phyloP scores from a whole-genome alignment of 2,797 vertebrate species.

The Pipistrellus pygmaeus region DNA sequence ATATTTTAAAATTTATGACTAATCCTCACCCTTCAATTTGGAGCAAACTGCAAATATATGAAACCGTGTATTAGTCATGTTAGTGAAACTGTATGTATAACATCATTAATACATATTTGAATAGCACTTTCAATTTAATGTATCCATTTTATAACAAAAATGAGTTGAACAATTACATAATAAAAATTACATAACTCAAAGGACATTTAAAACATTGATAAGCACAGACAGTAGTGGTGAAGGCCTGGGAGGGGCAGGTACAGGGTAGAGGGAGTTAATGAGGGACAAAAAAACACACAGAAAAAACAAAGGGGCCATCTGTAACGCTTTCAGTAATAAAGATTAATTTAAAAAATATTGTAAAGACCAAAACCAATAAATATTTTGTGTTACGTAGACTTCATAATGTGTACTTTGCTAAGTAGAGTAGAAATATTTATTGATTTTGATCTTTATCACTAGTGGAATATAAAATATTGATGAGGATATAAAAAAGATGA shows the following conservation, averaged over 20 bases:
- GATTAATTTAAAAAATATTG: background rate
- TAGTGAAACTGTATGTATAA: background rate
- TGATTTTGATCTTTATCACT: conserved; percentile 21
- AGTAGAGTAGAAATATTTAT: background rate
- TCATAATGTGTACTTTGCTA: background rate
- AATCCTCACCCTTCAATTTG: background rate
- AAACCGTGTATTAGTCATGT: background rate
- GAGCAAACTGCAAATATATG: background rate
- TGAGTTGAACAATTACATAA: background rate
- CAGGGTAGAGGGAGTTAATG: too few relatives aligned
- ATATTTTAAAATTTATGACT: background rate
- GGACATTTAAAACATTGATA: background rate
- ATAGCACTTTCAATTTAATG: background rate
- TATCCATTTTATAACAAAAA: conserved; percentile 27
- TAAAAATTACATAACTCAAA: background rate
- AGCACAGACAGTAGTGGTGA: too few relatives aligned
- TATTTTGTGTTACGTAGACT: background rate
- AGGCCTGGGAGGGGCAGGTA: too few relatives aligned
- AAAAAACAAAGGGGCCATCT: too few relatives aligned
- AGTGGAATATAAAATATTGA: conserved; percentile 16
- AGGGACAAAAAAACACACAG: too few relatives aligned
- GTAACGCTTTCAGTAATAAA: background rate
- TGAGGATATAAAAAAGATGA: conserved; percentile 15
- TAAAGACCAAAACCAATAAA: background rate
- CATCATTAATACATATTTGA: background rate